Evolutionary conservation across 2,888 invertebrate species (phyloP), one percentile per base, ranked within the genome.

Genomic region (Pasiphila rectangulata): DNA sequence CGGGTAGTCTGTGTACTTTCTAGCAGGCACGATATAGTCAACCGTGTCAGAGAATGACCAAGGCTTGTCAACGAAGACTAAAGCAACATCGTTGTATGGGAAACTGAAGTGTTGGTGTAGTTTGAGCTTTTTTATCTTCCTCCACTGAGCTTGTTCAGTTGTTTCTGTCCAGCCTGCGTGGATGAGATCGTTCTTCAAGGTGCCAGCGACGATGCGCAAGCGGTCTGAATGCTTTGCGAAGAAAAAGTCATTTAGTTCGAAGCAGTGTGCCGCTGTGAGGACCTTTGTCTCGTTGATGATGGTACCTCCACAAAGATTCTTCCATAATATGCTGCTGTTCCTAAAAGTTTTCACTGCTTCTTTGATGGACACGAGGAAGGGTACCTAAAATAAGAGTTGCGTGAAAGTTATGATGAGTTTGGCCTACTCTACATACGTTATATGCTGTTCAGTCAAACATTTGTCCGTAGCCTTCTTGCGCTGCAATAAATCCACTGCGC

Each of bases 261-360:
- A 85, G 56, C 83, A 84, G 29, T 85, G 83, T 0, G 83, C 84
- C 0, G 84, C 83, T 1, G 83, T 73, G 0, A 84, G 35, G 0
- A 84, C 73, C 10, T 58, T 69, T 0, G 2, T 2, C 0, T 35
- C n/a, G 2, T 61, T 40, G 5, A 85, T 77, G 2, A 84, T 85
- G 41, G 71, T 78, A 0, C 78, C 83, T 0, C 84, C 83, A 10
- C 84, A 85, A 0, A 83, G 21, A 30, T 75, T 79, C 0, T 38
- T 56, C 83, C 83, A 84, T 0, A 71, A 12, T 0, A 30, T 12
- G 1, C 51, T 49, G 0, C 46, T 24, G 0, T 46, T 44, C 1
- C 51, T 46, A 0, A 64, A 19, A 25, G 15, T 61, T 0, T 45
- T 45, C 0, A 27, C 1, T 0, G 67, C 59, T 29, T 74, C 72